These are phyloP conservation scores for Oxytorus armatus DNA, from an alignment of 2,888 invertebrate species.

Conservation along the genomic window DNA sequence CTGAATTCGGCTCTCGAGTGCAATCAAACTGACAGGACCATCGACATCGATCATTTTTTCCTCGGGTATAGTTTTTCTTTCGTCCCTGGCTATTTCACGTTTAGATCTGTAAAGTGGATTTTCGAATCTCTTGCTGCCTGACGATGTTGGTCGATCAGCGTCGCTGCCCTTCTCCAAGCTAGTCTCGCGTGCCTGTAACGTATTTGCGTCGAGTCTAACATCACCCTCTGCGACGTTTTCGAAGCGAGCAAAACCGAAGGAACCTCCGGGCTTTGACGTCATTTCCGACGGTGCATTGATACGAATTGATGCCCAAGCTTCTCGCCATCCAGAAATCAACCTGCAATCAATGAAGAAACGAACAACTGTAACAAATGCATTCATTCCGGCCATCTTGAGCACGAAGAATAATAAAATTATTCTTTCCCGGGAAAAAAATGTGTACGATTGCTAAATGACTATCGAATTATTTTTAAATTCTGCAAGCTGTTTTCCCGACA, in stretches of 20 bases:
- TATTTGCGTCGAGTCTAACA: slow-evolving; percentile 73
- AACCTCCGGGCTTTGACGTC: slow-evolving; percentile 65
- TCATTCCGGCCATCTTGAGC: no score
- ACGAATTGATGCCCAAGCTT: slow-evolving; percentile 72
- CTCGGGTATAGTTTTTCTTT: slow-evolving; percentile 16
- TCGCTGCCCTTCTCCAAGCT: slow-evolving; percentile 43
- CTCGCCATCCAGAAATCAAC: slow-evolving; percentile 70
- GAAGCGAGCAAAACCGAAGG: slow-evolving; percentile 82
- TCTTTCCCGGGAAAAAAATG: no score
- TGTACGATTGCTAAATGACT: no score
- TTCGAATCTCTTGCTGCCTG: slow-evolving; percentile 77
- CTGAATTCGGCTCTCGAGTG: slow-evolving; percentile 71
- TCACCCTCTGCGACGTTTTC: slow-evolving; percentile 81
- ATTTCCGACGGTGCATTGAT: slow-evolving; percentile 63
- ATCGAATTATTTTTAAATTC: no score
- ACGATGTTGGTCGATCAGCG: slow-evolving; percentile 15
- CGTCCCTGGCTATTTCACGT: slow-evolving; percentile 53
- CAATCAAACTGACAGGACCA: slow-evolving; percentile 73
- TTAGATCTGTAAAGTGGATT: slow-evolving; percentile 81
- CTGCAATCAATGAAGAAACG: slow-evolving; percentile 70
- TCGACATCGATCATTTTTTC: slow-evolving; percentile 71
- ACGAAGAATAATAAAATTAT: no score
- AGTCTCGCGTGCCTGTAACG: slow-evolving; percentile 20
- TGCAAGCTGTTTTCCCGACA: no score
- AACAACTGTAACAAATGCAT: neutral